Conservation (phyloP, 2,113 vertebrate genomes). For the Myrmecophaga tridactyla region DNA sequence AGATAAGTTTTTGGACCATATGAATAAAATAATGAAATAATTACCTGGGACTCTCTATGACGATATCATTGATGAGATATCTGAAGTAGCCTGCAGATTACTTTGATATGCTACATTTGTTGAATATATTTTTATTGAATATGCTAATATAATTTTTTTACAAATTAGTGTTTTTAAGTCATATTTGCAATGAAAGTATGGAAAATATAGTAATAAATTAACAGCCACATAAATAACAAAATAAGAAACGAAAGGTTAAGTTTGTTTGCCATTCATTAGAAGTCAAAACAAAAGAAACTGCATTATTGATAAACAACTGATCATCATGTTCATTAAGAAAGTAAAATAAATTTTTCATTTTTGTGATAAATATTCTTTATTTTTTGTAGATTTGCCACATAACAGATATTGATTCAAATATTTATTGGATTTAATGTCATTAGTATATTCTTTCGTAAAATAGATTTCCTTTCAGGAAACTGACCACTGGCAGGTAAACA, state of each 20-base stretch:
- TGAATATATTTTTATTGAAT: conserved; percentile 29
- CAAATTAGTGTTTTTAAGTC: conserved; percentile 12
- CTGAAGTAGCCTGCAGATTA: background rate
- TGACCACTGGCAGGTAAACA: background rate
- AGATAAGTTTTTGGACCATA: background rate
- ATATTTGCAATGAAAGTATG: conserved; percentile 41
- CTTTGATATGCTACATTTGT: conserved; percentile 42
- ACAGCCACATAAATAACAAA: conserved; percentile 63
- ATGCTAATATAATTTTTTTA: background rate
- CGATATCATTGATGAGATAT: background rate
- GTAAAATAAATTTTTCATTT: conserved; percentile 43
- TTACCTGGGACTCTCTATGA: background rate
- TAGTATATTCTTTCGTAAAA: conserved; percentile 1
- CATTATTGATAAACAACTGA: conserved; percentile 74
- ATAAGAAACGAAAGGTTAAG: conserved; percentile 71
- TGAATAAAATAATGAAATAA: conserved; percentile 45
- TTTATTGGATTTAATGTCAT: conserved; percentile 48
- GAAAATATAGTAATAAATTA: conserved; percentile 68
- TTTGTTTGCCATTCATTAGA: conserved; percentile 67
- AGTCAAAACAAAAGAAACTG: conserved; percentile 68
- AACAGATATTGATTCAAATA: conserved; percentile 14
- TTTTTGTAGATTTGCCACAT: conserved; percentile 55
- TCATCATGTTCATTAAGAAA: conserved; percentile 75
- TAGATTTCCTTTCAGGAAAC: conserved; percentile 25
- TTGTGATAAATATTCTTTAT: conserved; percentile 72